A percentile compares a stretch with the other conserved stretches of the same genome.
These are phyloP conservation scores for Odobenus rosmarus DNA, from an alignment of 2,113 vertebrate species.

Conservation along the genomic window DNA sequence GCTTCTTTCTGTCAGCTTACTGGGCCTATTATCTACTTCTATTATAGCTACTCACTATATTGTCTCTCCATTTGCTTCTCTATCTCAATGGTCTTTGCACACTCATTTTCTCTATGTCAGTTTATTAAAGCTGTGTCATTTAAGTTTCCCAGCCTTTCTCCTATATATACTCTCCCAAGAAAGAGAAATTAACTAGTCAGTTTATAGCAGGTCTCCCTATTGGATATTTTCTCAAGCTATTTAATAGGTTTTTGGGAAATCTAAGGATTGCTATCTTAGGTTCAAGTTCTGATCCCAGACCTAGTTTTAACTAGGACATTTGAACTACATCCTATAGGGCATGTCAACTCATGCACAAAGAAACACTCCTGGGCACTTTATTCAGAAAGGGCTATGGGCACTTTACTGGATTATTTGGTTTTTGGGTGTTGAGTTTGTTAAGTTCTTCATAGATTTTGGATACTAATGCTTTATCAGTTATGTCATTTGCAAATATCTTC, in stretches of 20 bases:
- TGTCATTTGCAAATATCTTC: not conserved
- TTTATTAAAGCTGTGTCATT: not conserved
- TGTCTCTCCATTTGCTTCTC: not conserved
- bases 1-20: not conserved
- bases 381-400: not conserved
- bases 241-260: not conserved
- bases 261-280: not conserved
- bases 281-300: not conserved
- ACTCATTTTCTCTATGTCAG: not conserved
- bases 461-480: not conserved
- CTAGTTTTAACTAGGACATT: not conserved
- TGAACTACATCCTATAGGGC: not conserved
- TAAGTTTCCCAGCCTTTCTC: not conserved
- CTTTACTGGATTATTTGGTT: not conserved
- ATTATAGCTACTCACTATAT: not conserved
- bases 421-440: no score
- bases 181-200: not conserved
- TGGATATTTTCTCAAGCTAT: not conserved
- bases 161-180: not conserved
- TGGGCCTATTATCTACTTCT: not conserved
- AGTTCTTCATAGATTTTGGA: not conserved
- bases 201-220: not conserved
- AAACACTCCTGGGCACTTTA: not conserved
- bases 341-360: not conserved
- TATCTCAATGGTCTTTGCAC: not conserved